These are phyloP conservation scores for Dicrostonyx torquatus DNA, from an alignment of 2,797 vertebrate species.

Conservation along the genomic window DNA sequence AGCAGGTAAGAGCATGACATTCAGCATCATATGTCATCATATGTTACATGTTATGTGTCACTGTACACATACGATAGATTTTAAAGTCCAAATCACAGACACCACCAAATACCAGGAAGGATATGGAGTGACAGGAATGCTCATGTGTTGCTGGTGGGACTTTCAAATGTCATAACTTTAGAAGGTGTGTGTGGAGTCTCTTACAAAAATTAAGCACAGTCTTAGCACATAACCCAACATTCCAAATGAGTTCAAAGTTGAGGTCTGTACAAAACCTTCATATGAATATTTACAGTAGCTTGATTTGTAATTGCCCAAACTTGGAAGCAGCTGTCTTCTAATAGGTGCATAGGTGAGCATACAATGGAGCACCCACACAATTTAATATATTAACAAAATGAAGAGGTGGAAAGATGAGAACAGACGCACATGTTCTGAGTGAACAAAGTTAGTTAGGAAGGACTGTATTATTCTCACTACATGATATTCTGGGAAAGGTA, in stretches of 20 bases:
- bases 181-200: background rate
- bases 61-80: background rate
- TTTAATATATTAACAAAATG: background rate
- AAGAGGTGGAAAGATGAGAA: background rate
- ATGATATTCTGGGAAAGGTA: background rate
- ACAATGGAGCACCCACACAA: background rate
- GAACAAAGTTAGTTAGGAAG: background rate
- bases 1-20: background rate
- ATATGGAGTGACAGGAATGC: background rate
- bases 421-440: background rate
- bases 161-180: background rate
- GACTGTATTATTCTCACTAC: background rate
- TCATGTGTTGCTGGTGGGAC: background rate
- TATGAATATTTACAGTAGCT: background rate
- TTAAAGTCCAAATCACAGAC: background rate
- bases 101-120: background rate
- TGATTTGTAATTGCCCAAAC: background rate
- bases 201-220: background rate
- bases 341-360: background rate
- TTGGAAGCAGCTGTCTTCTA: background rate
- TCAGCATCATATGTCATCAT: background rate
- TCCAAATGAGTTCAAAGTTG: conserved; percentile 19
- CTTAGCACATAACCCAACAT: background rate
- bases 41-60: no score
- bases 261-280: background rate